These are phyloP conservation scores for Margarornis squamiger DNA, from an alignment of 2,797 vertebrate genomes.

Conservation along the genomic window DNA sequence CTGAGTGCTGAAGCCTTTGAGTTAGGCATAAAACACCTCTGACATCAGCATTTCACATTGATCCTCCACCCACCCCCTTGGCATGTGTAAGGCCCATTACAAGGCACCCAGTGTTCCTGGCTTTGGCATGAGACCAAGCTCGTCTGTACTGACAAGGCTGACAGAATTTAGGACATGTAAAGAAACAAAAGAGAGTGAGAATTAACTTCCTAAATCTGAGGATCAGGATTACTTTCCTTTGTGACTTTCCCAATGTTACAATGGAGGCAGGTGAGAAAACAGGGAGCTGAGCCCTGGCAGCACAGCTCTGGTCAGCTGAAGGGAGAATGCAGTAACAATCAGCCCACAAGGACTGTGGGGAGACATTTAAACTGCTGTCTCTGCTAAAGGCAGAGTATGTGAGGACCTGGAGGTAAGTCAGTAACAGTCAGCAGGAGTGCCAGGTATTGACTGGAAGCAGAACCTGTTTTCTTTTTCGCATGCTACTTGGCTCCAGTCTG, in stretches of 20 bases:
- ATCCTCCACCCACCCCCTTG: not conserved
- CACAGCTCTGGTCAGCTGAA: not conserved
- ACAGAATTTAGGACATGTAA: not conserved
- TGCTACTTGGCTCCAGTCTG: not conserved
- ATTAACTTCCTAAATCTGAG: not conserved
- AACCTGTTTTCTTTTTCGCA: fast-evolving
- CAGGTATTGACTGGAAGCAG: not conserved
- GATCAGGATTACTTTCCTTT: conserved; percentile 1
- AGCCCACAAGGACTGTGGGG: not conserved
- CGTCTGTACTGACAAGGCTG: conserved; percentile 1
- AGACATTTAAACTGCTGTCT: not conserved
- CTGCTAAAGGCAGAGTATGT: not conserved
- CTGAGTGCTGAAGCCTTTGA: conserved; percentile 18
- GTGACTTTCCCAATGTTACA: not conserved
- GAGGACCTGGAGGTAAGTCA: not conserved
- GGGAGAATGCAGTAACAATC: not conserved
- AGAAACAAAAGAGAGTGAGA: not conserved
- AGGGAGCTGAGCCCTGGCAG: not conserved
- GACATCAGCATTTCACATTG: not conserved
- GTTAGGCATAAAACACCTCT: conserved; percentile 10
- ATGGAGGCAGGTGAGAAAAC: conserved; percentile 1
- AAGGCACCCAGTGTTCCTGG: conserved; percentile 40
- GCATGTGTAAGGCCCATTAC: not conserved
- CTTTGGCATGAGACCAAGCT: conserved; percentile 17
- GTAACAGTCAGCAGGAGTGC: not conserved